Evolutionary conservation across 2,888 invertebrate genomes (phyloP).

Genomic region (Caenorhabditis panamensis): DNA sequence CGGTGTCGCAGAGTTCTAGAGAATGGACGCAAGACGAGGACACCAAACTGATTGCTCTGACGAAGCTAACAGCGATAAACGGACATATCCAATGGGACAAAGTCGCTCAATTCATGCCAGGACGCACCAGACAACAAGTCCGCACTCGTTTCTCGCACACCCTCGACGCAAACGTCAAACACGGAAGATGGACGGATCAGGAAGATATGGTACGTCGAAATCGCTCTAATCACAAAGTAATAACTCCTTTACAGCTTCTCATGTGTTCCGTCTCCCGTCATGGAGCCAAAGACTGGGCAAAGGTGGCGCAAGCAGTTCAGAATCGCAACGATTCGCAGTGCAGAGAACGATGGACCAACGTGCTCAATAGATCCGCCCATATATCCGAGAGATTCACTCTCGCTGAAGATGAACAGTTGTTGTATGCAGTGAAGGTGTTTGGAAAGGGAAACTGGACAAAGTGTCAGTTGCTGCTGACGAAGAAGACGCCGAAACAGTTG

Average conservation of each 20-base stretch:
- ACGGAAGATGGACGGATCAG: slow-evolving; percentile 77
- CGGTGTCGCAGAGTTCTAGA: slow-evolving; percentile 71
- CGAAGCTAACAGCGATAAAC: slow-evolving; percentile 85
- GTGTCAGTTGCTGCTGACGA: slow-evolving; percentile 39
- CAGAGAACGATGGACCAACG: slow-evolving; percentile 80
- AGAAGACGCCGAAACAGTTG: slow-evolving; percentile 47
- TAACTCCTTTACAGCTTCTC: slow-evolving; percentile 65
- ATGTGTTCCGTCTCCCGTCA: slow-evolving; percentile 69
- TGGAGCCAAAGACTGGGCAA: slow-evolving; percentile 73
- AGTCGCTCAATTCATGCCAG: slow-evolving; percentile 78
- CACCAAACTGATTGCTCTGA: slow-evolving; percentile 85
- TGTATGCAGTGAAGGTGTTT: slow-evolving; percentile 85
- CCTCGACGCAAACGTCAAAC: slow-evolving; percentile 69
- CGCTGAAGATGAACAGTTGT: slow-evolving; percentile 86
- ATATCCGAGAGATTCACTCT: slow-evolving; percentile 84
- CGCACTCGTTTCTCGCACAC: slow-evolving; percentile 71
- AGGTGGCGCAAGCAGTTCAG: slow-evolving; percentile 79
- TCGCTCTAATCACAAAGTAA: background rate
- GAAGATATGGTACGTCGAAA: slow-evolving; percentile 73
- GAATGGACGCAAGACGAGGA: slow-evolving; percentile 87
- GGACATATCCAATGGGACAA: slow-evolving; percentile 88
- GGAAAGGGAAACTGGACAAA: slow-evolving; percentile 82
- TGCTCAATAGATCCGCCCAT: slow-evolving; percentile 67
- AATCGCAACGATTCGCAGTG: slow-evolving; percentile 81
- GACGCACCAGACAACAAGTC: slow-evolving; percentile 72